Evolutionary conservation across 2,888 invertebrate genomes (phyloP), one percentile per base, ranked within the genome.

Genomic region (Junonia oenone): DNA sequence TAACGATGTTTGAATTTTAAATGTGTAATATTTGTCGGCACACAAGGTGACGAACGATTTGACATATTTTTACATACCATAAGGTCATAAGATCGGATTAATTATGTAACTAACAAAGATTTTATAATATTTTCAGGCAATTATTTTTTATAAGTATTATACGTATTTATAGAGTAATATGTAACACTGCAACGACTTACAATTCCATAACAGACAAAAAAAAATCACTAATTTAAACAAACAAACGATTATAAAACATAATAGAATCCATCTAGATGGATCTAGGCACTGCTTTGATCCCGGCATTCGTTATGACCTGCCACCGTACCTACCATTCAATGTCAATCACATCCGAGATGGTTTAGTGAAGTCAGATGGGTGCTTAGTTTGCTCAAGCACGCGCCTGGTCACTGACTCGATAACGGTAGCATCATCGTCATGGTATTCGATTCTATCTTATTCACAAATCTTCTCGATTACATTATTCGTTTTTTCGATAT

Each of bases 381-480:
- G 54, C 48, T 65, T 65, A 58, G 56, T 58, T 61, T 66, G 68
- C 68, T 19, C 13, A 46, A 63, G 68, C 78, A 79, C 78, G 75
- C 72, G 75, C 73, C 59, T 80, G 81, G 81, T 81, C 83, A 82
- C 68, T 79, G 83, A 81, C 83, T 75, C 33, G 31, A 31, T 63
- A 82, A 83, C 83, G 78, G 82, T 80, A 75, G 71, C 76, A 64
- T 72, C 72, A 75, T 72, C 77, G 64, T 72, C 71, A 71, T 73
- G 71, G 63, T 59, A 58, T 63, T 62, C 61, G 64, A 62, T 61
- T 66, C 61, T 66, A 63, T 62, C 58, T 50, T 53, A 58, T 62
- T 63, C 40, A 59, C 55, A 29, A 56, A 63, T 62, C 55, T 31
- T 45, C 51, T 45, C 46, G 26, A 61, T 22, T 26, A 48, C 15